Evolutionary conservation across 2,113 vertebrate species (phyloP).

Genomic region (human): GRCh38 chr9:10394501-10395000

Average conservation of each 20-base stretch:
- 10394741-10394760: background rate
- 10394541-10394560: background rate
- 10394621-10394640: background rate
- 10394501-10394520: background rate
- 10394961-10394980: background rate
- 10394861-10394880: background rate
- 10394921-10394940: background rate
- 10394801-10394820: background rate
- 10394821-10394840: background rate
- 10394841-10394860: background rate
- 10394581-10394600: background rate
- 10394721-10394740: background rate
- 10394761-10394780: background rate
- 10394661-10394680: background rate
- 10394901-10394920: background rate
- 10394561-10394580: background rate
- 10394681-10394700: background rate
- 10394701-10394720: background rate
- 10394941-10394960: background rate
- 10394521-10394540: background rate
- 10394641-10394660: background rate
- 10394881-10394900: background rate
- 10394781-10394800: background rate
- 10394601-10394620: background rate
- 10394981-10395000: background rate